A percentile compares a stretch with the other conserved stretches of the same genome.
These are phyloP conservation scores for Scaptomyza flava DNA, from an alignment of 2,888 invertebrate species.

Conservation along the genomic window DNA sequence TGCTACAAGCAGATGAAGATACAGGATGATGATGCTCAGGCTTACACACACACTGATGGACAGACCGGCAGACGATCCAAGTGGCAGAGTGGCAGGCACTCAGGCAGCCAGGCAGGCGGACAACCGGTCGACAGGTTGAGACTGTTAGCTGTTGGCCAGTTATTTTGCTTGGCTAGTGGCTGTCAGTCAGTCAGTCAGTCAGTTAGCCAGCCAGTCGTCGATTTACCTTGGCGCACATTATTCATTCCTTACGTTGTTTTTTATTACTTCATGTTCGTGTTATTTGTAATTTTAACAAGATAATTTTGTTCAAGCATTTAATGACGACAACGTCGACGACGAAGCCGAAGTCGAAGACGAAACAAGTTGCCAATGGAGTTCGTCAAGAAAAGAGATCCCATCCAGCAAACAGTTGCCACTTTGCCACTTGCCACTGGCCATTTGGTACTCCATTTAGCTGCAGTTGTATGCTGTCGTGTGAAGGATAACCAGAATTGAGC, in stretches of 20 bases:
- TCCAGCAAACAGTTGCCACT: conserved; percentile 21
- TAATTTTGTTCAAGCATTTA: conserved; percentile 83
- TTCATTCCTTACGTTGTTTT: conserved; percentile 73
- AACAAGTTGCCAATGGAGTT: conserved; percentile 31
- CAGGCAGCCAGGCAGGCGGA: conserved; percentile 21
- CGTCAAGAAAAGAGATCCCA: conserved; percentile 21
- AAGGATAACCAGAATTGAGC: conserved; percentile 59
- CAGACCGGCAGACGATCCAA: conserved; percentile 16
- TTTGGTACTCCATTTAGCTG: conserved; percentile 60
- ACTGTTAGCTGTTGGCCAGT: conserved; percentile 28
- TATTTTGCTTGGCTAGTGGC: conserved; percentile 33
- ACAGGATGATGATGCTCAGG: conserved; percentile 33
- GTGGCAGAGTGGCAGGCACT: conserved; percentile 14
- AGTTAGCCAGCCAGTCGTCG: conserved; percentile 40
- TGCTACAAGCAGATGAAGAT: conserved; percentile 44
- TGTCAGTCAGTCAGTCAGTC: conserved; percentile 59
- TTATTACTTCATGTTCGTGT: conserved; percentile 82
- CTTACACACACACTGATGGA: conserved; percentile 7
- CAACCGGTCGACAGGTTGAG: conserved; percentile 60
- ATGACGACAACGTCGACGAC: conserved; percentile 64
- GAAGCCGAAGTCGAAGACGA: conserved; percentile 19
- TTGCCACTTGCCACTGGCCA: conserved; percentile 31
- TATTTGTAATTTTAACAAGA: conserved; percentile 84
- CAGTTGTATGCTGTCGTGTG: conserved; percentile 28
- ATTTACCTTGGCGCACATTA: conserved; percentile 79